Evolutionary conservation across 1,140 invertebrate species (phyloP).

Genomic region (Lucilia sericata): DNA sequence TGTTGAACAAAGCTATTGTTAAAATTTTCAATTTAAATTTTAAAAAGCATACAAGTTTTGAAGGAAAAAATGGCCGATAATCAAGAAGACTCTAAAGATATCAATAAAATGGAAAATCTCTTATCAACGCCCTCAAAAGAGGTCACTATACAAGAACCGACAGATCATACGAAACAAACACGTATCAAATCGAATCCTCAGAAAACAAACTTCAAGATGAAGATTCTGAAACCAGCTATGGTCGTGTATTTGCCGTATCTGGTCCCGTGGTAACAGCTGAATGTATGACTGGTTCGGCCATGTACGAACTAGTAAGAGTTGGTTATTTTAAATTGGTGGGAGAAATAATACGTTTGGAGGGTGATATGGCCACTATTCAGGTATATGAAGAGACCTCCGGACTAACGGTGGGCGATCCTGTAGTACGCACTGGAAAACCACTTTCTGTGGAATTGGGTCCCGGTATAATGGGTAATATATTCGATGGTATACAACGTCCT

Average conservation of each 20-base stretch:
- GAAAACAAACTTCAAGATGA: neutral
- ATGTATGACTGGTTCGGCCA: conserved; percentile 66
- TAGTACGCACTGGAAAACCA: conserved; percentile 83
- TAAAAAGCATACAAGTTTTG: too few relatives aligned
- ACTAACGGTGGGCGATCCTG: conserved; percentile 88
- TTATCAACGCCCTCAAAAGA: too few relatives aligned
- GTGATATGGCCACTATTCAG: conserved; percentile 68
- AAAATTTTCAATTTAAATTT: too few relatives aligned
- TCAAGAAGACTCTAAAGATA: too few relatives aligned
- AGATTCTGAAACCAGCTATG: neutral
- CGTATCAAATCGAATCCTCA: too few relatives aligned
- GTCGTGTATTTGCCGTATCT: conserved; percentile 28
- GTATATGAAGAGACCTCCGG: conserved; percentile 92
- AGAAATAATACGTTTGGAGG: conserved; percentile 82
- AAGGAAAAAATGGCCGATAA: too few relatives aligned
- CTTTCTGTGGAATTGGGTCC: conserved; percentile 87
- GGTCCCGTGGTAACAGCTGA: conserved; percentile 61
- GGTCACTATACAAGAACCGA: too few relatives aligned
- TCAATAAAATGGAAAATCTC: too few relatives aligned
- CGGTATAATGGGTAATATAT: conserved; percentile 73
- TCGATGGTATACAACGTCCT: conserved; percentile 89
- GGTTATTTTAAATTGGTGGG: conserved; percentile 79
- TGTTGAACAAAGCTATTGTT: too few relatives aligned
- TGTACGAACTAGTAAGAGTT: conserved; percentile 81
- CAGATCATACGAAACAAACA: too few relatives aligned